Conservation (phyloP, 2,113 vertebrate genomes). For the Psittacus erithacus region DNA sequence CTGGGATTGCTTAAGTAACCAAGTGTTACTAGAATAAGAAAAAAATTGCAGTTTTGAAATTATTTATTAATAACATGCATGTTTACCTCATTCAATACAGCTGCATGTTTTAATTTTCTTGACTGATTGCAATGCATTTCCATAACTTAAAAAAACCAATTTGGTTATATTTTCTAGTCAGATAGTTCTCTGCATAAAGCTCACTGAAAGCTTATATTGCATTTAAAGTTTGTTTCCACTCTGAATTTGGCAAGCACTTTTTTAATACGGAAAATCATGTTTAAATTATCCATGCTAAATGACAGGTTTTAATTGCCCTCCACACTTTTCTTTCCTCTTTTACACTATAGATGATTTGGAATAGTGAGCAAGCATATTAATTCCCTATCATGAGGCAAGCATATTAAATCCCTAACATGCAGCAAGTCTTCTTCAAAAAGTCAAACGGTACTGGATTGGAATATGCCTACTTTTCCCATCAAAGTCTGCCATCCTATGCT, state of each 20-base stretch:
- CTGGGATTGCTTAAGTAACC: not conserved
- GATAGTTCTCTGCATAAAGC: not conserved
- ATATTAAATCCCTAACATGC: not conserved
- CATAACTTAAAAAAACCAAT: not conserved
- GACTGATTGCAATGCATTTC: not conserved
- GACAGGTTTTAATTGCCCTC: conserved; percentile 17
- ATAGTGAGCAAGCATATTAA: not conserved
- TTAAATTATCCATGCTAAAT: conserved; percentile 23
- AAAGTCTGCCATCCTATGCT: not conserved
- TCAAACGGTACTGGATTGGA: not conserved
- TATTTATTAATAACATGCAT: not conserved
- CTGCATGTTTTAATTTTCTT: not conserved
- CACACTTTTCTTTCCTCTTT: not conserved
- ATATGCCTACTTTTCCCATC: not conserved
- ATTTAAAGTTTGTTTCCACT: conserved; percentile 10
- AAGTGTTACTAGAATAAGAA: not conserved
- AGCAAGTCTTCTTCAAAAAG: not conserved
- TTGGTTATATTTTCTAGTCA: conserved; percentile 46
- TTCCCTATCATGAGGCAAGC: not conserved
- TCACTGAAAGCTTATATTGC: not conserved
- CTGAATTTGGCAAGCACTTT: not conserved
- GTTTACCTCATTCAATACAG: not conserved
- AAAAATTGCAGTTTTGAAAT: not conserved
- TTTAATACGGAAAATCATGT: conserved; percentile 3
- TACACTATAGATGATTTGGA: not conserved